phyloP scores from a whole-genome alignment of 2,888 invertebrate species.

The Cheilosia impressa region DNA sequence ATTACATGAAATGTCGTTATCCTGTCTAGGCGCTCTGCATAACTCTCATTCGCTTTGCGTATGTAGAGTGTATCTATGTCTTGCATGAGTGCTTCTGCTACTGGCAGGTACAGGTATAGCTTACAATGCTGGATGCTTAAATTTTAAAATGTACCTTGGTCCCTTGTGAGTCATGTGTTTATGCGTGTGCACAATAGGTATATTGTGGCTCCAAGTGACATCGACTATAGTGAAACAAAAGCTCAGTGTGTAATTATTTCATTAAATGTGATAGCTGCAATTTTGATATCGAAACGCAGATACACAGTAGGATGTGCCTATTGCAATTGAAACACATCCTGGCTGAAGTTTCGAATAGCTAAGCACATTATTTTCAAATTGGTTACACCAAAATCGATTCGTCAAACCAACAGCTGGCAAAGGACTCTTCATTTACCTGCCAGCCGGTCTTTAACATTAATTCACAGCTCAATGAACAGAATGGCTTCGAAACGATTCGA shows the following conservation, averaged over 20 bases:
- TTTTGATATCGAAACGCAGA: conserved; percentile 27
- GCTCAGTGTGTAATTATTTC: conserved; percentile 67
- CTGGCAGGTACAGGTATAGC: conserved; percentile 59
- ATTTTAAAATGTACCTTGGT: conserved; percentile 54
- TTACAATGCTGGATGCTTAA: conserved; percentile 59
- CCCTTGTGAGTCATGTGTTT: neutral
- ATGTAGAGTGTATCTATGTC: conserved; percentile 32
- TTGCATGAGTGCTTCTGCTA: conserved; percentile 67
- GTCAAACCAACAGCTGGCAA: too few relatives aligned
- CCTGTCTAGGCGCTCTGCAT: conserved; percentile 55
- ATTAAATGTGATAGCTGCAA: conserved; percentile 45
- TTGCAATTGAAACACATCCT: too few relatives aligned
- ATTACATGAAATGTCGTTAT: conserved; percentile 74
- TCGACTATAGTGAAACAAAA: conserved; percentile 52
- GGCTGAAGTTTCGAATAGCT: neutral
- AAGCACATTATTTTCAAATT: neutral
- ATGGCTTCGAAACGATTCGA: conserved; percentile 22
- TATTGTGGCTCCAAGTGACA: conserved; percentile 21
- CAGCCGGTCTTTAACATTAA: conserved; percentile 9
- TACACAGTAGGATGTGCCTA: neutral
- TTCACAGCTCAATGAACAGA: conserved; percentile 27
- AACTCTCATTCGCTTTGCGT: neutral
- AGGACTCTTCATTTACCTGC: neutral
- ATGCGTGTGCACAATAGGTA: conserved; percentile 7
- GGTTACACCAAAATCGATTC: too few relatives aligned